Evolutionary conservation across 1,140 invertebrate species (phyloP).

Genomic region (Hylaeus volcanicus): DNA sequence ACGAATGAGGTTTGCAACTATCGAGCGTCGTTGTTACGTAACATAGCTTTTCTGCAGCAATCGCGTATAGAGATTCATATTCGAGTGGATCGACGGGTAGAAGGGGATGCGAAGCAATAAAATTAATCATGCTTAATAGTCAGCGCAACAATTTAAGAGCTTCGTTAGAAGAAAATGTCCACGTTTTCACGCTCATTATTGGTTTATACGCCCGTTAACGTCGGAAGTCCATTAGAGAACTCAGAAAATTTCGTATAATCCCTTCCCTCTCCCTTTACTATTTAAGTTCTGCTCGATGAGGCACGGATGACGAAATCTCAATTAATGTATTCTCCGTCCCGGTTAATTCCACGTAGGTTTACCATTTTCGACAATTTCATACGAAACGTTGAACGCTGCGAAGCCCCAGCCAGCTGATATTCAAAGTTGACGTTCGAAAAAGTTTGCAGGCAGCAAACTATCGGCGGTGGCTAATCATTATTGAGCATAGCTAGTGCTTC

Average conservation of each 20-base stretch:
- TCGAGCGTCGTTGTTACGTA: too few species aligned
- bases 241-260: constrained; percentile 15
- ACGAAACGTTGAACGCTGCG: too few species aligned
- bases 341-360: too few species aligned
- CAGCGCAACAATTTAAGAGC: background rate
- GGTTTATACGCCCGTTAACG: background rate
- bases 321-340: constrained; percentile 16
- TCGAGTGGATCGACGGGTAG: background rate
- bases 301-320: background rate
- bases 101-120: background rate
- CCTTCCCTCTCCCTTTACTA: background rate
- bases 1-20: too few species aligned
- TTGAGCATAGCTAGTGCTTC: background rate
- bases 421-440: background rate
- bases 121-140: background rate
- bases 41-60: too few species aligned
- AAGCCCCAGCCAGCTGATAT: too few species aligned
- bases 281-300: background rate
- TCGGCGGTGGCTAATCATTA: background rate
- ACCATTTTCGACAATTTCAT: too few species aligned
- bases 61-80: too few species aligned
- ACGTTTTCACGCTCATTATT: constrained; percentile 2
- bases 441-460: background rate
- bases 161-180: constrained; percentile 5
- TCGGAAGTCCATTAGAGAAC: constrained; percentile 5